A percentile compares a stretch with the other conserved stretches of the same genome.
Evolutionary conservation across 2,797 vertebrate species (phyloP).

Genomic region (Ciconia nigra): DNA sequence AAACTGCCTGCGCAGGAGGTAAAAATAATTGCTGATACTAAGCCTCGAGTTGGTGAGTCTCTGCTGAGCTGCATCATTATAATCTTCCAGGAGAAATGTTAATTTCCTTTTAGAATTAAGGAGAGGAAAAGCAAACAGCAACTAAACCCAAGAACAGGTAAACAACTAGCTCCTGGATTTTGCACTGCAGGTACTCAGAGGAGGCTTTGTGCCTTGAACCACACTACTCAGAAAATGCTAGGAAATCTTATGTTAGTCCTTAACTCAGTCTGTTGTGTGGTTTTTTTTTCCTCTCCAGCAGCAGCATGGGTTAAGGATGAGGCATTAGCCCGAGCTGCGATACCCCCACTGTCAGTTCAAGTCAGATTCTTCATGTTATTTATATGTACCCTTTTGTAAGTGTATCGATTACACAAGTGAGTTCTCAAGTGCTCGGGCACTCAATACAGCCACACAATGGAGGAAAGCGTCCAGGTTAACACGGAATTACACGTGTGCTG

Average conservation of each 20-base stretch:
- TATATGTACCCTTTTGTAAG: conserved; percentile 19
- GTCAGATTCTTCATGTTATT: conserved; percentile 14
- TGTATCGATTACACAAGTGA: background rate
- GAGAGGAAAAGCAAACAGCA: background rate
- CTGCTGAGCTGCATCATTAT: background rate
- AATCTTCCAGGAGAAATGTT: background rate
- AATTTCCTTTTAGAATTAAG: conserved; percentile 1
- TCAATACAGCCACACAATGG: background rate
- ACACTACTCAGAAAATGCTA: background rate
- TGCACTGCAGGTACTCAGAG: background rate
- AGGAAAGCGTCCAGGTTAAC: background rate
- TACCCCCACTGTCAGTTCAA: background rate
- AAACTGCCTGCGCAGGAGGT: background rate
- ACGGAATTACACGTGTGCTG: background rate
- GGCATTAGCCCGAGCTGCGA: background rate
- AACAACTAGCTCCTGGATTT: background rate
- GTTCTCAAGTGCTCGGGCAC: background rate
- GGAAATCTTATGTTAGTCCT: background rate
- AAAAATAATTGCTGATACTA: background rate
- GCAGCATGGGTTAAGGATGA: background rate
- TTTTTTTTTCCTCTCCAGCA: background rate
- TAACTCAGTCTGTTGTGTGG: background rate
- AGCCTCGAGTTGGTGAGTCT: background rate
- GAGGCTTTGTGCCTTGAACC: background rate
- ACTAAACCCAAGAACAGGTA: background rate